Percentiles rank a stretch among this genome's conserved stretches.
Conservation (phyloP, 2,113 vertebrate genomes). For the Cheilinus undulatus region DNA sequence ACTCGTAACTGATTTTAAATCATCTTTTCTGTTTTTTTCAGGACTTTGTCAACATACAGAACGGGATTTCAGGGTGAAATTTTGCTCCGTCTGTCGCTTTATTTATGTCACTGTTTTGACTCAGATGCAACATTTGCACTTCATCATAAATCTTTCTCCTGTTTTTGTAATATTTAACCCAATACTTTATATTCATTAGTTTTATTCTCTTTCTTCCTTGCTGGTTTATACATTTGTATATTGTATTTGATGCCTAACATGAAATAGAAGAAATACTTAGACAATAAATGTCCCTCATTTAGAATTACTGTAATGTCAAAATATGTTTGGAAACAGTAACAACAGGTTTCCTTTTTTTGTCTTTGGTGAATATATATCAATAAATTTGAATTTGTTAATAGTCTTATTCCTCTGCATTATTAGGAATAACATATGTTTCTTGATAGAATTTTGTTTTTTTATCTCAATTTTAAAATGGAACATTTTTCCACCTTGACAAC, state of each 20-base stretch:
- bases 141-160: constrained; percentile 24
- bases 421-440: no score
- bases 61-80: constrained; percentile 43
- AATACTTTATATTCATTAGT: not conserved
- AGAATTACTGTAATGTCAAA: not conserved
- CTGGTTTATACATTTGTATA: not conserved
- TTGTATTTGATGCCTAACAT: not conserved
- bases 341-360: not conserved
- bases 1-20: not conserved
- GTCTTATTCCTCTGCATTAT: no score
- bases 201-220: not conserved
- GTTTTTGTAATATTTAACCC: constrained; percentile 41
- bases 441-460: no score
- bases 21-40: constrained; percentile 51
- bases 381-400: not conserved
- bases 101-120: constrained; percentile 25
- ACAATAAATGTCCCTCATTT: not conserved
- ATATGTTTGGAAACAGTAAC: not conserved
- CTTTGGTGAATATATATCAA: not conserved
- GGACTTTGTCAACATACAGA: constrained; percentile 68
- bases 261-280: not conserved
- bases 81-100: constrained; percentile 1
- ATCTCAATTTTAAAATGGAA: no score
- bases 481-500: no score
- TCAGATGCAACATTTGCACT: constrained; percentile 54